Base-by-base conservation (phyloP, 2,113 vertebrate species). In the Larimichthys crocea region DNA sequence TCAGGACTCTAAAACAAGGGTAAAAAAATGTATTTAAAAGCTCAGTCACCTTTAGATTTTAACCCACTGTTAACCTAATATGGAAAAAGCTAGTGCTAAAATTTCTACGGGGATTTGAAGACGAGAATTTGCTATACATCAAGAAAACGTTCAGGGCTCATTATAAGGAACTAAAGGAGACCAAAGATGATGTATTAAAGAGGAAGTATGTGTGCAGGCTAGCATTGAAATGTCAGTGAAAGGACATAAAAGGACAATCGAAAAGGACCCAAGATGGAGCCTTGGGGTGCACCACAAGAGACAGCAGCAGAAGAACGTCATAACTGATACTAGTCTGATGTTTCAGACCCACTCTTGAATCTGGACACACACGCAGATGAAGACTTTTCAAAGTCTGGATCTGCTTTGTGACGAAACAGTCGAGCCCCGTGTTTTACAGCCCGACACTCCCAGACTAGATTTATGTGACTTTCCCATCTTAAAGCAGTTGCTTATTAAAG, bases 401-500 rank as follows among this genome's bases (percentile, higher is more conserved):
- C 55, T 48, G 8, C 15, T 72, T 49, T 65, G 29, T 46, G 44
- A 49, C 55, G n/a, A 26, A 73, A 16, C 56, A 75, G 50, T 77
- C 20, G n/a, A 20, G 31, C 20, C 26, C 68, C 59, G 24, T 40
- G 57, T 55, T 80, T 87, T 77, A 80, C 66, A 55, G 46, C 35
- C 26, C 15, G 0, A 50, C 62, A 17, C 82, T 73, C 64, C 68
- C 78, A 75, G 61, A 1, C 35, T 67, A 10, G 11, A 53, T 86
- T 86, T 79, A 88, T 64, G 46, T 61, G 75, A 79, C 71, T 87
- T 85, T 85, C 76, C 69, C 80, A 73, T 50, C 2, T 79, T 78
- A 60, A 72, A 76, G 26, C 26, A 26, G 20, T 29, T 16, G 44
- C 17, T 86, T 68, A 70, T 83, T 82, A 80, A 81, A 85, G 44